Conservation (phyloP, 2,113 vertebrate genomes). For the Stercorarius parasiticus region DNA sequence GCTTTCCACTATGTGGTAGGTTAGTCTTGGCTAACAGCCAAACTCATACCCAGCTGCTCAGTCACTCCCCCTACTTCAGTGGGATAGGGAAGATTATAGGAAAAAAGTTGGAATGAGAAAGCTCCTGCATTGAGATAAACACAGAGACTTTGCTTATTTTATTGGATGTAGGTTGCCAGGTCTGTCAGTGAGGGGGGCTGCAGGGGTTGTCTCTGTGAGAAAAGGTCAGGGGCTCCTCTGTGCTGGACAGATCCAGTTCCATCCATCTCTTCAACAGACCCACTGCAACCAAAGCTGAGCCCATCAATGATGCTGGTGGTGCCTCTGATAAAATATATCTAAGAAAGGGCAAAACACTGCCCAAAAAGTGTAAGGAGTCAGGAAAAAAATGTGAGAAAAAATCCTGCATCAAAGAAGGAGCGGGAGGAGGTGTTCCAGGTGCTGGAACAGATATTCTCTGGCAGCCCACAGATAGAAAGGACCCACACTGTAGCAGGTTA, state of each 20-base stretch:
- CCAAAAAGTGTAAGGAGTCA: background rate
- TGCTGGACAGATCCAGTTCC: background rate
- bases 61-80: background rate
- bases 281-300: background rate
- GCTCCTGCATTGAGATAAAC: background rate
- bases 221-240: background rate
- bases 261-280: background rate
- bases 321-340: background rate
- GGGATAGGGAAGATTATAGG: background rate
- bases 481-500: background rate
- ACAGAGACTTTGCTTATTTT: background rate
- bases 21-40: background rate
- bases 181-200: background rate
- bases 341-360: background rate
- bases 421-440: background rate
- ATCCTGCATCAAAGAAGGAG: background rate
- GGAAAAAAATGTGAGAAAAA: background rate
- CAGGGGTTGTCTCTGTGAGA: background rate
- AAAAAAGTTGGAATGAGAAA: background rate
- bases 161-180: background rate
- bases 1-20: background rate
- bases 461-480: no score
- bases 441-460: no score
- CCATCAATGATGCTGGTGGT: background rate
- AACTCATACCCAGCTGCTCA: background rate